Base-by-base conservation (phyloP, 2,113 vertebrate species). In the Alouatta palliata region DNA sequence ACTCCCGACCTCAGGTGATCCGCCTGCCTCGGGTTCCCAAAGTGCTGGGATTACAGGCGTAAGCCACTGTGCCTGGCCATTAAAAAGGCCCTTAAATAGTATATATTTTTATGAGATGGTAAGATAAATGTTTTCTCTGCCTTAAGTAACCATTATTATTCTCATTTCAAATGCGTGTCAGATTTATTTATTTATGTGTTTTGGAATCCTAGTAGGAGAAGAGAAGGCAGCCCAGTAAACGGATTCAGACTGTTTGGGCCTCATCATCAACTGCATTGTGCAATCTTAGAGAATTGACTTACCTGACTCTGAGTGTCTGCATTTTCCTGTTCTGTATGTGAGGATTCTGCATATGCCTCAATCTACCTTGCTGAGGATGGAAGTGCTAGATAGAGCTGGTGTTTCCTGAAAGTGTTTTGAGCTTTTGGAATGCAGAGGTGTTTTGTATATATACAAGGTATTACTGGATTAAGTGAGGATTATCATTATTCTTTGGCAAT, bases 101-200 rank as follows among this genome's bases (percentile, higher is more conserved):
- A 30, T 76, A 7, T 3, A 19, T 49, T 83, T 32, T 73, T 86
- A 79, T 91, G n/a, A 88, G 66, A 93, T 49, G 30, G 16, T 68
- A 75, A 87, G 82, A 71, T 2, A 95, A 83, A 73, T 76, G 23
- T n/a, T 94, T 97, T 91, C 93, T 91, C 70, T 83, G 7, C 4
- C n/a, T 56, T 83, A 88, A 88, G 54, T 64, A 93, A 52, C 30
- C 30, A 43, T 86, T 32, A 66, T 91, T 87, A 21, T 40, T 95
- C 14, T 90, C 0, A 73, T 70, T 93, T 93, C 71, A 64, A 70
- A 95, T n/a, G 89, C 45, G 5, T 43, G 12, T 71, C 43, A 86
- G 86, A 76, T 87, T 81, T 32, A 83, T 93, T 93, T 87, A 85
- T 91, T 86, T 94, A 88, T 61, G 37, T 96, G 17, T 87, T 97